Evolutionary conservation across 2,797 vertebrate genomes (phyloP), one percentile per base, ranked within the genome.

Genomic region (Danio tinwini): DNA sequence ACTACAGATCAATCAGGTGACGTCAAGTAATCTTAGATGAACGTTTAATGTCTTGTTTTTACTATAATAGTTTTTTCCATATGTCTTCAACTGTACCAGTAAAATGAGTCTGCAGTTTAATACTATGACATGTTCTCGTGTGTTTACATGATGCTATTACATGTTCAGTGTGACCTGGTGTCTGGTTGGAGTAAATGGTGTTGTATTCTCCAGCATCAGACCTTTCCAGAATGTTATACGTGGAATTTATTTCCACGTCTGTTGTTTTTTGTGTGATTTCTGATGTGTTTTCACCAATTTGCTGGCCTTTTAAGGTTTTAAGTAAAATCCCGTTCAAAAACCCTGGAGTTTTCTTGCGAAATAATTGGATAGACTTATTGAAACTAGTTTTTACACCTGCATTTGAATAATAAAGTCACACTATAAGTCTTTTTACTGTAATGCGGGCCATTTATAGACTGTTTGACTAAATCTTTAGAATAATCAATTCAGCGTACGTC

Each of bases 61-160:
- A 21, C 17, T 67, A 47, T 5, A 6, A 17, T 0, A 39, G 29
- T 49, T 19, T 70, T 70, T 70, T n/a, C 45, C 7, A 45, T 5
- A 1, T 47, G 7, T 47, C 11, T 47, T 47, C 7, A 7, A 2
- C 2, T 47, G 45, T 47, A 40, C 10, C 4, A 3, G 16, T 13
- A 69, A 13, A 40, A 17, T 5, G 39, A 10, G 65, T 68, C 9
- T 39, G 17, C 29, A 12, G 67, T 55, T 6, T 55, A n/a, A 42
- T 42, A 17, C 49, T 8, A 14, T 53, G 42, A 70, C 6, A 19
- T 70, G 50, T 68, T 37, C 65, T 68, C 68, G 65, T 68, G 45
- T 53, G 53, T 70, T 70, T 70, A 29, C 29, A 29, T 29, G 29
- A 29, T 29, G 29, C 29, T 29, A 29, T 29, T 29, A 29, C 29